A percentile compares a stretch with the other conserved stretches of the same genome.
These are phyloP conservation scores for Crypturellus undulatus DNA, from an alignment of 2,113 vertebrate species.

Conservation along the genomic window DNA sequence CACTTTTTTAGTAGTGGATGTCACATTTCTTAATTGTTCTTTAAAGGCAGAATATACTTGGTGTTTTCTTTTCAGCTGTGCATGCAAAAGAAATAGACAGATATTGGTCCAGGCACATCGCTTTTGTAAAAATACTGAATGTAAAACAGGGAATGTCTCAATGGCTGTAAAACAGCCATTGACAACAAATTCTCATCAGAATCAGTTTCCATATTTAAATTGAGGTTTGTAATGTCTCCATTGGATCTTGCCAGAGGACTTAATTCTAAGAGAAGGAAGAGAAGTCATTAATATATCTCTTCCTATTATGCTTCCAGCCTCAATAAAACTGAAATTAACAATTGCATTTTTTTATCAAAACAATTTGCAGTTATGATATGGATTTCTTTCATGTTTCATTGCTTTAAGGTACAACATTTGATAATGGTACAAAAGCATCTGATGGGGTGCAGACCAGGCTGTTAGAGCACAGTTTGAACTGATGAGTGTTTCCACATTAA, in stretches of 20 bases:
- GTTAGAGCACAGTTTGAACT: not conserved
- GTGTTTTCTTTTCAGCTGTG: not conserved
- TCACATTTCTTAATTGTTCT: fast-evolving
- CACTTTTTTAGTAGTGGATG: not conserved
- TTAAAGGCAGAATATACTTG: not conserved
- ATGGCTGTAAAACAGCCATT: not conserved
- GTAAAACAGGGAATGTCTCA: not conserved
- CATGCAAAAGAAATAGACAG: not conserved
- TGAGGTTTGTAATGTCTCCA: not conserved
- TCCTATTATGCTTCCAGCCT: not conserved
- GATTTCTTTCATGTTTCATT: not conserved
- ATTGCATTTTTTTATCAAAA: not conserved
- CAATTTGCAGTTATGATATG: not conserved
- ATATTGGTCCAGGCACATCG: not conserved
- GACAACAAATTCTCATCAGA: not conserved
- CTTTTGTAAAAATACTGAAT: not conserved
- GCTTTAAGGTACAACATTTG: not conserved
- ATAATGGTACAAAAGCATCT: not conserved
- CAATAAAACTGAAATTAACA: not conserved
- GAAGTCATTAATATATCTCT: not conserved
- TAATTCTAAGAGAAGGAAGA: not conserved
- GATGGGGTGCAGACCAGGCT: not conserved
- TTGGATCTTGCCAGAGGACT: not conserved
- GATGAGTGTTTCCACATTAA: not conserved
- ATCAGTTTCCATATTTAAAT: not conserved